These are phyloP conservation scores for Agrotis segetum DNA, from an alignment of 2,888 invertebrate genomes.

Conservation along the genomic window DNA sequence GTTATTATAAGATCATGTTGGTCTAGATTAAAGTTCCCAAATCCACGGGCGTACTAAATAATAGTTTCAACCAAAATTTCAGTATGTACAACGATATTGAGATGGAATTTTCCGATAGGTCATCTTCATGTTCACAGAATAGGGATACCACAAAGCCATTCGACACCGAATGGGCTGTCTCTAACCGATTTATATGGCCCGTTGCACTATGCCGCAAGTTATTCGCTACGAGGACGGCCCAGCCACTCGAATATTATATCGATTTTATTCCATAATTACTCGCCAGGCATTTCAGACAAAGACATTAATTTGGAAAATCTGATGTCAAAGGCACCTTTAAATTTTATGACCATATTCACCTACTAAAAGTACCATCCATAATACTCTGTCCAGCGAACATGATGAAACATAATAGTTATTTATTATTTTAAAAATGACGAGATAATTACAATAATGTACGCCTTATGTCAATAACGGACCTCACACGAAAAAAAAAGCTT, in stretches of 20 bases:
- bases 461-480: constrained; percentile 83
- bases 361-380: constrained; percentile 62
- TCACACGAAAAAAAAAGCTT: constrained; percentile 84
- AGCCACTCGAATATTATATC: constrained; percentile 64
- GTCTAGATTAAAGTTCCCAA: background rate
- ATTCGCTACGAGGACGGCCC: constrained; percentile 71
- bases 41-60: background rate
- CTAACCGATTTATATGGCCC: constrained; percentile 81
- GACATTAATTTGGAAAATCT: constrained; percentile 65
- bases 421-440: constrained; percentile 73
- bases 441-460: constrained; percentile 81
- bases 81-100: constrained; percentile 19
- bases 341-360: constrained; percentile 63
- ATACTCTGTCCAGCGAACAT: constrained; percentile 49
- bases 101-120: constrained; percentile 51
- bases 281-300: constrained; percentile 59
- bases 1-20: background rate
- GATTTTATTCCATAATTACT: constrained; percentile 63
- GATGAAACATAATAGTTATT: constrained; percentile 67
- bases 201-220: constrained; percentile 75
- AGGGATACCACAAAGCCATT: constrained; percentile 74
- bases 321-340: constrained; percentile 64
- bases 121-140: constrained; percentile 70
- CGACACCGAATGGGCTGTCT: constrained; percentile 84
- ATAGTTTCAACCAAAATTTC: constrained; percentile 1